Evolutionary conservation across 2,797 vertebrate genomes (phyloP).

Genomic region (Luscinia luscinia): DNA sequence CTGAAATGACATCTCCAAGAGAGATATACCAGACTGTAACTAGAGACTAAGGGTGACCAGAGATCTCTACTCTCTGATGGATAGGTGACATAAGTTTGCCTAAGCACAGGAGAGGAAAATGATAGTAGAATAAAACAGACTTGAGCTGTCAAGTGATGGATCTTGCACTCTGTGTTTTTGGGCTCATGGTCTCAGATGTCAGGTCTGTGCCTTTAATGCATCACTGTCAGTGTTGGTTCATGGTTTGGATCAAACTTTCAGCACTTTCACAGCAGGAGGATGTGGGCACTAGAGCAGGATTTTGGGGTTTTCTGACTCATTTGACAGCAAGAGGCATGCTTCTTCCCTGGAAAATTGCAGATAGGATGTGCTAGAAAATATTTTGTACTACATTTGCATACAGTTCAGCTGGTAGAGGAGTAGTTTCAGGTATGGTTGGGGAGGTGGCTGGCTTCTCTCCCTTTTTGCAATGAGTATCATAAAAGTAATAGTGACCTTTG

Average conservation of each 20-base stretch:
- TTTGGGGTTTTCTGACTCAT: neutral
- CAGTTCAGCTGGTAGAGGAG: neutral
- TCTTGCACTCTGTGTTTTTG: neutral
- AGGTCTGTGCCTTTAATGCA: neutral
- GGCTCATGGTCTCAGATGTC: neutral
- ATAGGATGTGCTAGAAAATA: neutral
- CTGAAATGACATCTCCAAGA: neutral
- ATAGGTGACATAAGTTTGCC: neutral
- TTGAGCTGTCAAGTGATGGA: neutral
- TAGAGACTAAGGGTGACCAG: neutral
- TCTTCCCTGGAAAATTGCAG: neutral
- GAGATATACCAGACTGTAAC: neutral
- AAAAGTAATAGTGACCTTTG: neutral
- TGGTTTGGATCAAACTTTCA: neutral
- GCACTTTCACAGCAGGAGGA: neutral
- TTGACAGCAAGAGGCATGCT: neutral
- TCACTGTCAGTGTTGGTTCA: neutral
- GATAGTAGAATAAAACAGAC: neutral
- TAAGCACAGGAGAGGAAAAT: neutral
- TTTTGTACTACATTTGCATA: neutral
- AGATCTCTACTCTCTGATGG: neutral
- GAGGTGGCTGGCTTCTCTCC: neutral
- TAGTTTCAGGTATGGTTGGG: neutral
- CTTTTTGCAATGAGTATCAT: neutral
- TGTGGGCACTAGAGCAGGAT: neutral